Conservation (phyloP, 2,888 invertebrate species). For the Netelia virgata region DNA sequence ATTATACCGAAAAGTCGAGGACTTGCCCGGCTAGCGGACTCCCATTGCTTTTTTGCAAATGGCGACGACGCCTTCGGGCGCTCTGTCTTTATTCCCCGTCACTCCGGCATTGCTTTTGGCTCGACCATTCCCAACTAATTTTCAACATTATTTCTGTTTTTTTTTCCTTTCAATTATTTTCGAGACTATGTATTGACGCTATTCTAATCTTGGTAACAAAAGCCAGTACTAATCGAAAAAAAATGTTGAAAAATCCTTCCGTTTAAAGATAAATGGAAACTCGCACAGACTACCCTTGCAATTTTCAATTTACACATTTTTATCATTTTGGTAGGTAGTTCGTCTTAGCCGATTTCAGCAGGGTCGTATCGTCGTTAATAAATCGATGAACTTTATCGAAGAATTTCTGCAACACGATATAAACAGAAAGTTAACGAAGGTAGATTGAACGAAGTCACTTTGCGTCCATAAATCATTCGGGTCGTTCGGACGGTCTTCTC, state of each 20-base stretch:
- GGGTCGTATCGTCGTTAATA: background rate
- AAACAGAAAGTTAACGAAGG: background rate
- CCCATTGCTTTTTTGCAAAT: background rate
- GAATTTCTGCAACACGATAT: background rate
- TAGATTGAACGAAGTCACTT: background rate
- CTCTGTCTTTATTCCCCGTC: slow-evolving; percentile 12
- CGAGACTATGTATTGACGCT: background rate
- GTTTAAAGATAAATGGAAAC: too few species aligned
- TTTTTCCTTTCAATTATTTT: background rate
- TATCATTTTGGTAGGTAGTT: background rate
- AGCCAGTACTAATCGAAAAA: too few species aligned
- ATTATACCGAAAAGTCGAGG: slow-evolving; percentile 59
- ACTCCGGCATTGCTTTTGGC: background rate
- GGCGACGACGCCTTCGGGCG: slow-evolving; percentile 22
- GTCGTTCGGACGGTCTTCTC: background rate
- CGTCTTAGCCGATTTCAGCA: background rate
- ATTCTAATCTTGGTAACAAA: background rate
- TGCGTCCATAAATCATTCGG: background rate
- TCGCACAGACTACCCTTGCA: too few species aligned
- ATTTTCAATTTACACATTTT: too few species aligned
- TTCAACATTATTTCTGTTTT: background rate
- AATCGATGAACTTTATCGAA: background rate
- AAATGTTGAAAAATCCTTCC: too few species aligned
- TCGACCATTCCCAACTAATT: slow-evolving; percentile 23
- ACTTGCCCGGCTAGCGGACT: slow-evolving; percentile 32